phyloP scores from a whole-genome alignment of 1,140 invertebrate genomes.

The Streblospio benedicti region DNA sequence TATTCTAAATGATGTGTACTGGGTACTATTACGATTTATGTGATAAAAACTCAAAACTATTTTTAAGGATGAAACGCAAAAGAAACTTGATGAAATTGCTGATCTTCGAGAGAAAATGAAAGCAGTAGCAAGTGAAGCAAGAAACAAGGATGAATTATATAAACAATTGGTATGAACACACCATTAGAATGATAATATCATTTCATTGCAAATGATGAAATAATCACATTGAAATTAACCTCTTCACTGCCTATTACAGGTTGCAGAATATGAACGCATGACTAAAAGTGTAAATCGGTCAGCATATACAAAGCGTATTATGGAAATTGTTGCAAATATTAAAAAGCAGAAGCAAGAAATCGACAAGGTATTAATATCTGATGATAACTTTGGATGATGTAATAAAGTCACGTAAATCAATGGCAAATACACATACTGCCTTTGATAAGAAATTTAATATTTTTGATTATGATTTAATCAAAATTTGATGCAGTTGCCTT shows the following conservation, averaged over 20 bases:
- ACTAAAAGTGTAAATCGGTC: conserved; percentile 61
- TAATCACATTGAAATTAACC: background rate
- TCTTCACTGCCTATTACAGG: conserved; percentile 34
- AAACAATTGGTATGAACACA: conserved; percentile 42
- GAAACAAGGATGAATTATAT: conserved; percentile 49
- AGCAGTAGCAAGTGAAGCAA: conserved; percentile 49
- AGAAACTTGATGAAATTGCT: conserved; percentile 49
- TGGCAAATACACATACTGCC: conserved; percentile 1
- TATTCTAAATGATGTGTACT: too few species aligned
- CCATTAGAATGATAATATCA: background rate
- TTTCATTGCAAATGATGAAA: background rate
- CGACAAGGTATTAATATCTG: conserved; percentile 55
- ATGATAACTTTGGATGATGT: conserved; percentile 9
- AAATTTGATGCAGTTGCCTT: too few species aligned
- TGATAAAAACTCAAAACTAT: too few species aligned
- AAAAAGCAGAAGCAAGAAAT: conserved; percentile 88
- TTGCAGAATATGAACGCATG: conserved; percentile 61
- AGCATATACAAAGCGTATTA: conserved; percentile 79
- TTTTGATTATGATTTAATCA: too few species aligned
- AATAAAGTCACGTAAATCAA: background rate
- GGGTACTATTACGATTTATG: too few species aligned
- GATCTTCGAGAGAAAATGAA: conserved; percentile 48
- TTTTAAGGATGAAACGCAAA: conserved; percentile 49
- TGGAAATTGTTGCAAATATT: conserved; percentile 89
- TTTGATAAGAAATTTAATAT: background rate